Base-by-base conservation (phyloP, 2,797 vertebrate genomes). In the Sphenopsis melanotis region DNA sequence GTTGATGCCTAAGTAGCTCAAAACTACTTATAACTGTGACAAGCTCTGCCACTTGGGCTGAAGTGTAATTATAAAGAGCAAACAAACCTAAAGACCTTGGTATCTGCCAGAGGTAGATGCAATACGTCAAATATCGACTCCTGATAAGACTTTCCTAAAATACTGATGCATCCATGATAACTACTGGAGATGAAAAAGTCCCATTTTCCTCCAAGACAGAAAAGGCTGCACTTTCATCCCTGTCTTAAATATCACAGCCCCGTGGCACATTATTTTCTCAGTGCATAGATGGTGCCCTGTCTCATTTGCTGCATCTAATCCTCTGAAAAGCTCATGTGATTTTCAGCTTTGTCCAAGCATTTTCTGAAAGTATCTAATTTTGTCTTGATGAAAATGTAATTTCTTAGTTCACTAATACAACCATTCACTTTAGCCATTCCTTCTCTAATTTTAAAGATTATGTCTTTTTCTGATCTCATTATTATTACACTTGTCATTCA, bases 401-500 rank as follows among this genome's bases (percentile, higher is more conserved):
- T 95, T 97, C 81, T 97, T 95, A 94, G 46, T 96, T 93, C 91
- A 30, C 66, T 94, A 93, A 96, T 93, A 89, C 50, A 89, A 82
- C 90, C 59, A 68, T 93, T 96, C 84, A 89, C 75, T 96, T 95
- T 81, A 92, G 65, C 83, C 83, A 95, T 93, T 94, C 86, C 64
- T 96, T 71, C 78, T 80, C 87, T 93, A 94, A 96, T 96, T 97
- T 97, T 94, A 80, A 94, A 95, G 94, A 96, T 91, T 92, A 95
- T 89, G 91, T 93, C 81, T 87, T 95, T 79, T 94, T 94, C 90
- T 90, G 80, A 94, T 94, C 89, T 96, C 83, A 93, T 94, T 96
- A 93, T 95, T 97, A 92, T 92, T 96, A 93, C 64, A 92, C 72
- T 95, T 96, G 91, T 95, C 94, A 95, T 87, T 97, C 93, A 96